Base-by-base conservation (phyloP, 2,888 invertebrate genomes). In the Omphaloscelis lunosa region DNA sequence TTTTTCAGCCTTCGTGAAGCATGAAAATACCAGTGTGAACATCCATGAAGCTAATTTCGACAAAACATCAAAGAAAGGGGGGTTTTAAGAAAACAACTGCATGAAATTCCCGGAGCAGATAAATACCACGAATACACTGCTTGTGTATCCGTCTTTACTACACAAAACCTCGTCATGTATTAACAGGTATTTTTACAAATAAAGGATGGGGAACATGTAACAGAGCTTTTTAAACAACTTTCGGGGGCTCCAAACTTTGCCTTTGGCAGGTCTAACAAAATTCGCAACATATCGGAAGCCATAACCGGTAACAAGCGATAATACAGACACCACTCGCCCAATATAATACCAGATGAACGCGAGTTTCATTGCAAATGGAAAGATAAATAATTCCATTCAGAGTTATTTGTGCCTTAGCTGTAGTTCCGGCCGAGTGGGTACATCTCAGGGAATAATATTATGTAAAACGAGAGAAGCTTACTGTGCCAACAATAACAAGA, bases 341-440 rank as follows among this genome's bases (percentile, higher is more conserved):
- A 91, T 91, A 89, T 88, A 90, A 90, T 89, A 86, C 86, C 86
- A 90, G 85, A 91, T 83, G 85, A 83, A 86, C 82, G 80, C 81
- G 78, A 89, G 85, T 89, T 83, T 85, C 77, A 88, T 88, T 88
- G 86, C 86, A 86, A 89, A 90, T 88, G 84, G 89, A 84, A 90
- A 89, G 86, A 92, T 91, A 92, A 92, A 93, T 92, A 92, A 92
- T 91, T 88, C 88, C 85, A 86, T 87, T 88, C 83, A 72, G 76
- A 85, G 87, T 87, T 91, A 90, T 92, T 92, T 91, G 88, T 89
- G 84, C 86, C 72, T 79, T 72, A 79, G 79, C 80, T 84, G 80
- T 80, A 82, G 82, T 88, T 88, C 84, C 79, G 84, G 78, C 77
- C 62, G 79, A 84, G 75, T 75, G 74, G 79, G 77, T 81, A 79